These are phyloP conservation scores for Leptodirus hochenwartii DNA, from an alignment of 2,888 invertebrate genomes.

Conservation along the genomic window DNA sequence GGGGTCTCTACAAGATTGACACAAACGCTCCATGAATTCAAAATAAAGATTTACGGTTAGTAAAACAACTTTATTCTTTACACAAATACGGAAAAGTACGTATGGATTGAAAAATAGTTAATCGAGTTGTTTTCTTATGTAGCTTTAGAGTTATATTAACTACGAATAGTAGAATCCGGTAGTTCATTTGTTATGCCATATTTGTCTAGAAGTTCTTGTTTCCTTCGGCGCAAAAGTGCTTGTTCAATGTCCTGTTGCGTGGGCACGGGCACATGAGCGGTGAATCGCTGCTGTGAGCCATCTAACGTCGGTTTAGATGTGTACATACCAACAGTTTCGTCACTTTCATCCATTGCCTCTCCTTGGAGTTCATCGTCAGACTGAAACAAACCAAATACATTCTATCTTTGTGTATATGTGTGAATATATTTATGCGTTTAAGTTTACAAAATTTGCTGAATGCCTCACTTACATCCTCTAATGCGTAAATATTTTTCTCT, in stretches of 20 bases:
- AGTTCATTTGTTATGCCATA: conserved; percentile 34
- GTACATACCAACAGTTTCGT: conserved; percentile 17
- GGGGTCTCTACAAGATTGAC: conserved; percentile 41
- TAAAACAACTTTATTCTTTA: neutral
- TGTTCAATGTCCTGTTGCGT: conserved; percentile 89
- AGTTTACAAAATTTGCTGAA: neutral
- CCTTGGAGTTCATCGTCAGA: conserved; percentile 20
- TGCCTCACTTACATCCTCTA: conserved; percentile 26
- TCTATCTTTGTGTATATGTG: conserved; percentile 1
- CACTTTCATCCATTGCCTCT: conserved; percentile 20
- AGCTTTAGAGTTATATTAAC: too few relatives aligned
- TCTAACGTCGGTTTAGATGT: too few relatives aligned
- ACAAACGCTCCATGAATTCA: conserved; percentile 4
- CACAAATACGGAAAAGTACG: too few relatives aligned
- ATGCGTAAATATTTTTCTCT: conserved; percentile 54
- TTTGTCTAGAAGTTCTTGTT: conserved; percentile 72
- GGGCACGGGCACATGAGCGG: conserved; percentile 82
- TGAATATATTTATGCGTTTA: conserved; percentile 1
- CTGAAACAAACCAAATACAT: conserved; percentile 17
- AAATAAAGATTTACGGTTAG: too few relatives aligned
- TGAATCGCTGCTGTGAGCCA: conserved; percentile 38
- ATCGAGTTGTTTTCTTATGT: too few relatives aligned
- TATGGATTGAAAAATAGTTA: too few relatives aligned
- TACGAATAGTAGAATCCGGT: conserved; percentile 9
- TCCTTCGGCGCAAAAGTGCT: conserved; percentile 75